Percentiles rank a stretch among this genome's conserved stretches.
phyloP scores from a whole-genome alignment of 2,888 invertebrate genomes.

The Alviniconcha strummeri region DNA sequence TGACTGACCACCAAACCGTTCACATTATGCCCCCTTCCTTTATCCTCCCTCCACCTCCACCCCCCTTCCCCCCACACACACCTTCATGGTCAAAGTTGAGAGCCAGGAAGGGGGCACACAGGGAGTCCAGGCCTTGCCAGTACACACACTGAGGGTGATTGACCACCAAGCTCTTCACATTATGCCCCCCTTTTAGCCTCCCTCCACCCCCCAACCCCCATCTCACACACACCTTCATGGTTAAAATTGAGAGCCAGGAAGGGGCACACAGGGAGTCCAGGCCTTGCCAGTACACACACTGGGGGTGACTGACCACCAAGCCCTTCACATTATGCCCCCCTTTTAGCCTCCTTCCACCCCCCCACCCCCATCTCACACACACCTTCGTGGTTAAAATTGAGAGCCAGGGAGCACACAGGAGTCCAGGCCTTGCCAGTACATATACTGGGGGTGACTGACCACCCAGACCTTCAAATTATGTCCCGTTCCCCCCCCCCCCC shows the following conservation, averaged over 20 bases:
- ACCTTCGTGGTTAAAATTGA: constrained; percentile 94
- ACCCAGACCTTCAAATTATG: too few species aligned
- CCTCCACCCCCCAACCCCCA: neutral
- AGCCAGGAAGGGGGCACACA: constrained; percentile 97
- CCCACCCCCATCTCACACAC: too few species aligned
- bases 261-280: constrained; percentile 98
- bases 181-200: neutral
- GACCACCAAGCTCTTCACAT: constrained; percentile 94
- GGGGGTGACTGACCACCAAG: too few species aligned
- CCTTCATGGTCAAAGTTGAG: constrained; percentile 98
- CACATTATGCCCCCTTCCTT: constrained; percentile 70
- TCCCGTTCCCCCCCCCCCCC: too few species aligned
- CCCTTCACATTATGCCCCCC: too few species aligned
- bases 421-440: constrained; percentile 93
- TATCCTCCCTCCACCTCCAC: neutral
- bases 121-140: constrained; percentile 99
- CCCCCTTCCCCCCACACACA: constrained; percentile 67
- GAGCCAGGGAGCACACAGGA: constrained; percentile 97
- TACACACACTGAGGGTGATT: constrained; percentile 97
- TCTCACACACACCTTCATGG: constrained; percentile 85
- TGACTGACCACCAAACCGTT: constrained; percentile 98
- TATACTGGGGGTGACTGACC: too few species aligned
- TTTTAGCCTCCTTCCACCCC: too few species aligned
- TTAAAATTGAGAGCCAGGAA: constrained; percentile 97
- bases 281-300: constrained; percentile 85